Percentiles rank a stretch among this genome's conserved stretches.
These are phyloP conservation scores for Drosophila leontia DNA, from an alignment of 1,140 invertebrate species.

Conservation along the genomic window DNA sequence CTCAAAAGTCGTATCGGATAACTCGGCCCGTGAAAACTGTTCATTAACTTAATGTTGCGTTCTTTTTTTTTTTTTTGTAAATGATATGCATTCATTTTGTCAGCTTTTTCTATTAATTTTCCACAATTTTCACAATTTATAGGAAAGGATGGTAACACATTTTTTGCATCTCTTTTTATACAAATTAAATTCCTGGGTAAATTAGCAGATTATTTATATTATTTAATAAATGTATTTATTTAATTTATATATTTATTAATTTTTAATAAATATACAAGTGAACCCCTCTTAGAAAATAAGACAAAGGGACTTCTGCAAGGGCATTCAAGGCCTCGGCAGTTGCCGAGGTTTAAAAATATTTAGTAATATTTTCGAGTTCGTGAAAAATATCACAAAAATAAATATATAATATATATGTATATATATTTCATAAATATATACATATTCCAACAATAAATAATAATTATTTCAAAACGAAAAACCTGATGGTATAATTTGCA, in stretches of 20 bases:
- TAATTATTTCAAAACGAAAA: constrained; percentile 17
- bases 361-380: constrained; percentile 22
- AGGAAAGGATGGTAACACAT: constrained; percentile 6
- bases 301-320: constrained; percentile 34
- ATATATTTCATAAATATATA: constrained; percentile 3
- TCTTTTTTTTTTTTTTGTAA: constrained; percentile 15
- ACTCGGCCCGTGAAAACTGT: neutral
- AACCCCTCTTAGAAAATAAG: neutral
- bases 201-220: neutral
- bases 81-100: constrained; percentile 2
- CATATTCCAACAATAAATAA: constrained; percentile 23
- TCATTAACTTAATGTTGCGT: constrained; percentile 18
- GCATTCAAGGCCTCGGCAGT: constrained; percentile 13
- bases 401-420: constrained; percentile 18
- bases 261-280: neutral
- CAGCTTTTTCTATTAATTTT: neutral
- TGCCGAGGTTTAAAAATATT: constrained; percentile 5
- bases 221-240: neutral
- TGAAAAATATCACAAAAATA: constrained; percentile 66
- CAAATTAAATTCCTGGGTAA: neutral
- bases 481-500: constrained; percentile 64
- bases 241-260: neutral
- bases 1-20: constrained; percentile 11
- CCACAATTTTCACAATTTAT: constrained; percentile 17
- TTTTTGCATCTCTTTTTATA: neutral